phyloP scores from a whole-genome alignment of 2,888 invertebrate species.

The Xestobium rufovillosum region DNA sequence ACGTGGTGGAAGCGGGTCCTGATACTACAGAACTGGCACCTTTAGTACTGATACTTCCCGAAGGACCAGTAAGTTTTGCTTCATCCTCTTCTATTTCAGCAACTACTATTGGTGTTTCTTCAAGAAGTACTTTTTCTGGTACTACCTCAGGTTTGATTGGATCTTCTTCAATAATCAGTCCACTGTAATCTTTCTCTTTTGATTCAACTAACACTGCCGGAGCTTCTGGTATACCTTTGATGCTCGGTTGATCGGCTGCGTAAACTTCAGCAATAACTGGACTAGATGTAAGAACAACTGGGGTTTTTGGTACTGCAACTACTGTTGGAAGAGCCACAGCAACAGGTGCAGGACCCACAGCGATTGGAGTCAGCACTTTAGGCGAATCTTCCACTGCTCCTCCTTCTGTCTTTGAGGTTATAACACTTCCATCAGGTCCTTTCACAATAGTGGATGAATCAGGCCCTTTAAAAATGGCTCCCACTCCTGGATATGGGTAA shows the following conservation, averaged over 20 bases:
- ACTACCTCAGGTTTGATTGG: no score
- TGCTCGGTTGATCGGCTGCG: no score
- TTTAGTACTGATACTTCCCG: conserved; percentile 34
- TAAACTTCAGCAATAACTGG: conserved; percentile 11
- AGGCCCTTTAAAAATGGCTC: conserved; percentile 37
- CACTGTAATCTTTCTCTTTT: no score
- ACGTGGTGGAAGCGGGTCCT: conserved; percentile 38
- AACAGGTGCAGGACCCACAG: conserved; percentile 6
- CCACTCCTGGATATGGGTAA: conserved; percentile 30
- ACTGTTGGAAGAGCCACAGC: not conserved
- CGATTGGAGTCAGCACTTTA: not conserved
- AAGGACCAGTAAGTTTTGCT: conserved; percentile 32
- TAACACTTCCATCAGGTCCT: conserved; percentile 40
- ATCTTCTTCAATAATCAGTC: no score
- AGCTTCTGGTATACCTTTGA: no score
- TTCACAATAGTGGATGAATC: conserved; percentile 38
- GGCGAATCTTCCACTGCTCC: conserved; percentile 27
- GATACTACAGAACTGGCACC: conserved; percentile 35
- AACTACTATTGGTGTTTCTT: no score
- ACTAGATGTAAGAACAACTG: not conserved
- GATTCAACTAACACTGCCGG: no score
- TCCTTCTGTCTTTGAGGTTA: conserved; percentile 33
- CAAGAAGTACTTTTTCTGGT: no score
- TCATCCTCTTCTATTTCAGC: conserved; percentile 18
- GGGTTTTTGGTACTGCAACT: not conserved